Evolutionary conservation across 1,140 invertebrate genomes (phyloP).

Genomic region (Anastrepha obliqua): DNA sequence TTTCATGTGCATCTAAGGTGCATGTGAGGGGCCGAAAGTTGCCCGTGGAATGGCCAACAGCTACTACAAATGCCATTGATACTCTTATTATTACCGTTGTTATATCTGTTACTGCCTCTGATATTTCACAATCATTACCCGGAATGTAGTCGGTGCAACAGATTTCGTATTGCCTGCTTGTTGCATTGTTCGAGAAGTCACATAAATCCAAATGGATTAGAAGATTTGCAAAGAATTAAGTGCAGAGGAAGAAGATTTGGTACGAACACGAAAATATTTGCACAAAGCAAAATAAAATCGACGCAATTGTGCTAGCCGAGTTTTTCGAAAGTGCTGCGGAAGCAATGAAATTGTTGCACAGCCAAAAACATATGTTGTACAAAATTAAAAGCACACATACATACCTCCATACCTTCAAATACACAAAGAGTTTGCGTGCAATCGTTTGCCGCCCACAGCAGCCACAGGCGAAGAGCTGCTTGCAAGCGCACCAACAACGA

Average conservation of each 20-base stretch:
- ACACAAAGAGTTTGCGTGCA: not conserved
- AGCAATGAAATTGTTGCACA: constrained; percentile 45
- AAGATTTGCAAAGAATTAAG: constrained; percentile 35
- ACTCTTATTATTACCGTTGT: not conserved
- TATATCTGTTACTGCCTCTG: not conserved
- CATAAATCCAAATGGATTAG: constrained; percentile 53
- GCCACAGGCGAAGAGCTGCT: not conserved
- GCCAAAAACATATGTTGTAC: constrained; percentile 24
- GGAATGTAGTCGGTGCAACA: not conserved
- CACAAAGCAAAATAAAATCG: not conserved
- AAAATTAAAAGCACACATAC: not conserved
- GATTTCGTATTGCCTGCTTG: not conserved
- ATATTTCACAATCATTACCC: constrained; percentile 14
- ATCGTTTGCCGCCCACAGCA: constrained; percentile 25
- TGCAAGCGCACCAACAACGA: not conserved
- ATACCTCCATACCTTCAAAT: not conserved
- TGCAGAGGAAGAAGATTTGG: constrained; percentile 25
- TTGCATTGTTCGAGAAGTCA: constrained; percentile 45
- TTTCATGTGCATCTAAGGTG: not conserved
- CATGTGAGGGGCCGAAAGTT: not conserved
- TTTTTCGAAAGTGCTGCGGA: constrained; percentile 48
- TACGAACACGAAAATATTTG: not conserved
- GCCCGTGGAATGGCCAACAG: not conserved
- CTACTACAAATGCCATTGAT: not conserved
- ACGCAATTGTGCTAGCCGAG: not conserved